Evolutionary conservation across 2,797 vertebrate species (phyloP), one percentile per base, ranked within the genome.

Genomic region (Myotis findleyi): DNA sequence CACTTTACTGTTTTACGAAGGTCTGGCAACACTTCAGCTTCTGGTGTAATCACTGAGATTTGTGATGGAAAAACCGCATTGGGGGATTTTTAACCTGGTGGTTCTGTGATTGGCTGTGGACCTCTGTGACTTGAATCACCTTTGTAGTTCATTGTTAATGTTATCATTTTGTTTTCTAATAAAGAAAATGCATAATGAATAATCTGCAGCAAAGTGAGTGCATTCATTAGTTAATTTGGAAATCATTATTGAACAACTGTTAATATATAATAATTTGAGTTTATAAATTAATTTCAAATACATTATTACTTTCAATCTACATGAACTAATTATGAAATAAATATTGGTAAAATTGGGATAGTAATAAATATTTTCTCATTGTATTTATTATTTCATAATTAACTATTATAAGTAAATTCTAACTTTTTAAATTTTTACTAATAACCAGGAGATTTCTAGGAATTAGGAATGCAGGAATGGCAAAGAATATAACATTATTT

Each of bases 321-420:
- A 49, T 47, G 1, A 38, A 75, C 59, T 80, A 44, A 14, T 64
- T 69, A 49, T n/a, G 36, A 87, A 10, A 13, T 44, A 80, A 41
- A 90, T 47, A 33, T 72, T 77, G 33, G 18, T 53, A 86, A 93
- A 91, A 53, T 87, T 23, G 2, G 20, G 14, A 71, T 80, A 30
- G 5, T 21, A 95, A 79, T 85, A 47, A 86, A 76, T 92, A 87
- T 53, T 89, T 92, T 10, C 30, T 94, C 75, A 79, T 89, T 68
- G 87, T 83, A 41, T 62, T 55, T 5, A 75, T 87, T 10, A 73
- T 76, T 83, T 87, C 33, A 66, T 51, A 89, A 87, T 68, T 82
- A 75, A 51, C 20, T 93, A 91, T 9, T 5, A 44, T 38, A 90
- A 89, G 18, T 64, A 92, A 79, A 57, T 77, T 77, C 7, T 55